Base-by-base conservation (phyloP, 2,888 invertebrate genomes). In the Eupithecia insigniata region DNA sequence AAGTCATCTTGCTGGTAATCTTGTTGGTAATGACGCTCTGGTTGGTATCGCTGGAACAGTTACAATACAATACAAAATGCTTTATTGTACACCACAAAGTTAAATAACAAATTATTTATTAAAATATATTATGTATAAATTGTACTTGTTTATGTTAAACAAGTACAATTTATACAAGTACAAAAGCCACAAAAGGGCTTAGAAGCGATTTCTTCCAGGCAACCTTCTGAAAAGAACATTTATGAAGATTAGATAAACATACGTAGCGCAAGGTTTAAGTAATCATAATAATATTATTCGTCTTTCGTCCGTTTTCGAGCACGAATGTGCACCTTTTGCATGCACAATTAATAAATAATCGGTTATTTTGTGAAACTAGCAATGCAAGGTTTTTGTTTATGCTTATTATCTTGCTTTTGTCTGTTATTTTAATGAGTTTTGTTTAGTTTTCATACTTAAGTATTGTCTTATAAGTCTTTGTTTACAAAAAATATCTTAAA, bases 11-110 rank as follows among this genome's bases (percentile, higher is more conserved):
- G 55, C 5, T 51, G 51, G 14, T 55, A 55, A 55, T 55, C 55
- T 55, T 55, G 55, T 5, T 90, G 89, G 74, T 89, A 91, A 26
- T 88, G 87, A 12, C 84, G 82, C 73, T 91, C 89, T 0, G 89
- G 89, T 26, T 90, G 88, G 77, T 92, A 93, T 70, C 88, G 87
- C 91, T 93, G 85, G 39, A 61, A 64, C 10, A 69, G n/a, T n/a
- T n/a, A n/a, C n/a, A n/a, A n/a, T n/a, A n/a, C n/a, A n/a, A n/a
- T n/a, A n/a, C n/a, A n/a, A n/a, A n/a, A n/a, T n/a, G n/a, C n/a
- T n/a, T n/a, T n/a, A n/a, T n/a, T n/a, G n/a, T n/a, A n/a, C n/a
- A n/a, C n/a, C n/a, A n/a, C n/a, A n/a, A n/a, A n/a, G n/a, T n/a
- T n/a, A n/a, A n/a, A n/a, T n/a, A n/a, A n/a, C n/a, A n/a, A n/a